Conservation (phyloP, 2,113 vertebrate genomes). For the Misgurnus anguillicaudatus region DNA sequence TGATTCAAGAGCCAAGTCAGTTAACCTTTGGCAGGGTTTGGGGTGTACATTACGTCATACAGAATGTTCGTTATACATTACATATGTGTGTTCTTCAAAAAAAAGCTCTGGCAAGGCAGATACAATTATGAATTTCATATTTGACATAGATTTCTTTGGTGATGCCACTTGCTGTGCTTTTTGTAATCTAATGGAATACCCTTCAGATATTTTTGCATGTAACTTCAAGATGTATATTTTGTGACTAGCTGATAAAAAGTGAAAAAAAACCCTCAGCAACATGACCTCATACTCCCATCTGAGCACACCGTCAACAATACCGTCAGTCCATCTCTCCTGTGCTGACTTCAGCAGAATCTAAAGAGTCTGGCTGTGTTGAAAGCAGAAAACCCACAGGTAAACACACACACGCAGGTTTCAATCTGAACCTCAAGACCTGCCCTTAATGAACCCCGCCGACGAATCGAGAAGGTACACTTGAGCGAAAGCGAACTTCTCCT, state of each 20-base stretch:
- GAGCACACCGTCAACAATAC: neutral
- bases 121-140: too few species aligned
- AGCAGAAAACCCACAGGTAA: neutral
- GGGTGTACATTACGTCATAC: neutral
- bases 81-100: neutral
- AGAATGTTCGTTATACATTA: neutral
- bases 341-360: conserved; percentile 12
- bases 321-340: neutral
- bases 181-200: too few species aligned
- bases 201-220: too few species aligned
- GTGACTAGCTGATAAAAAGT: neutral
- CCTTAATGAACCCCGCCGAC: neutral
- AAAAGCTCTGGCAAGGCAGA: neutral
- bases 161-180: too few species aligned
- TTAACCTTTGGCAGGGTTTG: conserved; percentile 7
- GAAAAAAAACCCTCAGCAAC: neutral
- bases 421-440: neutral
- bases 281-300: too few species aligned
- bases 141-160: too few species aligned
- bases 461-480: neutral
- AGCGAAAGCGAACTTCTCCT: conserved; percentile 24
- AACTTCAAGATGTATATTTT: neutral
- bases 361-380: neutral
- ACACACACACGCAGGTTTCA: neutral
- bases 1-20: neutral